phyloP scores from a whole-genome alignment of 2,888 invertebrate genomes.

The Danaus chrysippus region DNA sequence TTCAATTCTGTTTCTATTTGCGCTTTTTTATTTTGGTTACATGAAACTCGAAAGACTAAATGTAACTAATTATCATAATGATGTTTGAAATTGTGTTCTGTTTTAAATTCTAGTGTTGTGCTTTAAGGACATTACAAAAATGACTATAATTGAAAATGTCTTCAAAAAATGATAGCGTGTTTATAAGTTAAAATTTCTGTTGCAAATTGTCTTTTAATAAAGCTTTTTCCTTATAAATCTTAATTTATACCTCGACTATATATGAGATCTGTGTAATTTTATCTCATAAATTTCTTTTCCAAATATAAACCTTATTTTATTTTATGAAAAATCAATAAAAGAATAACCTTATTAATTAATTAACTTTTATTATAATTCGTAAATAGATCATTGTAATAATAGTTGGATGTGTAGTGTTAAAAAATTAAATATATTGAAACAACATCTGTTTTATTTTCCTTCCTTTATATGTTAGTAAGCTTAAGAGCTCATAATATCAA shows the following conservation, averaged over 20 bases:
- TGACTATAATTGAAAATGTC: too few species aligned
- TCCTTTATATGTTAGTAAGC: conserved; percentile 30
- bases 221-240: too few species aligned
- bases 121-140: too few species aligned
- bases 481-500: conserved; percentile 23
- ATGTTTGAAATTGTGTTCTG: too few species aligned
- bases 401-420: neutral
- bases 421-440: conserved; percentile 13
- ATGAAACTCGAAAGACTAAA: neutral
- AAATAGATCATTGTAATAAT: neutral
- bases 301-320: neutral
- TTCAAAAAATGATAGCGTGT: too few species aligned
- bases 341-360: neutral
- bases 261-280: too few species aligned
- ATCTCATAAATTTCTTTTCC: too few species aligned
- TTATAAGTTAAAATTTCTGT: too few species aligned
- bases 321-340: neutral
- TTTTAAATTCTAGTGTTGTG: too few species aligned
- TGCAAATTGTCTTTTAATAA: too few species aligned
- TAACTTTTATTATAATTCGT: neutral
- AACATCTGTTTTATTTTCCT: conserved; percentile 43
- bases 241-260: too few species aligned
- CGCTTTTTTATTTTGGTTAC: conserved; percentile 11
- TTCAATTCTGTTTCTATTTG: conserved; percentile 7
- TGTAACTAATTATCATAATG: too few species aligned